These are phyloP conservation scores for Cecropterus lyciades DNA, from an alignment of 1,140 invertebrate species.

Conservation along the genomic window DNA sequence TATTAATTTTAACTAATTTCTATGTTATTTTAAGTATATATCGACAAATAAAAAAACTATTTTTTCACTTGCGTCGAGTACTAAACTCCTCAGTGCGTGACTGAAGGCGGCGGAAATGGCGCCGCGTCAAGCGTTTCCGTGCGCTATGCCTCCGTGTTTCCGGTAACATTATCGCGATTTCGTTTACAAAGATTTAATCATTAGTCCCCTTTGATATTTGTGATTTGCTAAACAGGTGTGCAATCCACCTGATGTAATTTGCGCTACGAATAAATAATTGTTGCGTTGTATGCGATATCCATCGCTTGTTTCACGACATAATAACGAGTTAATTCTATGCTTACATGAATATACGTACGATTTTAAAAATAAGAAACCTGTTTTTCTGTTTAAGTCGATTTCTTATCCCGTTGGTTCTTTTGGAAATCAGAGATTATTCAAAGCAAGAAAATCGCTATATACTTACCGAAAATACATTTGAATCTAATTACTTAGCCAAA, in stretches of 20 bases:
- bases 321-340: too few relatives aligned
- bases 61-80: constrained; percentile 15
- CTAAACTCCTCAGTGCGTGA: constrained; percentile 46
- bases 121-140: constrained; percentile 46
- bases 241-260: constrained; percentile 1
- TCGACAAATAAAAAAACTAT: neutral
- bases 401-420: too few relatives aligned
- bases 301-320: too few relatives aligned
- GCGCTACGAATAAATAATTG: neutral
- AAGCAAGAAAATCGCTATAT: too few relatives aligned
- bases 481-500: too few relatives aligned
- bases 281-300: neutral
- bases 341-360: too few relatives aligned
- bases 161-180: constrained; percentile 54
- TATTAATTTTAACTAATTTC: too few relatives aligned
- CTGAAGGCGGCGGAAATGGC: constrained; percentile 52
- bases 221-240: neutral
- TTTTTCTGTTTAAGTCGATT: too few relatives aligned
- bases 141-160: constrained; percentile 45
- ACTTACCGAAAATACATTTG: too few relatives aligned
- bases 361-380: too few relatives aligned
- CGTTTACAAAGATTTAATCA: constrained; percentile 38
- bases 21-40: too few relatives aligned
- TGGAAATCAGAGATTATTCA: too few relatives aligned
- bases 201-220: constrained; percentile 7